Base-by-base conservation (phyloP, 2,113 vertebrate genomes). In the Gorsachius goisagi region DNA sequence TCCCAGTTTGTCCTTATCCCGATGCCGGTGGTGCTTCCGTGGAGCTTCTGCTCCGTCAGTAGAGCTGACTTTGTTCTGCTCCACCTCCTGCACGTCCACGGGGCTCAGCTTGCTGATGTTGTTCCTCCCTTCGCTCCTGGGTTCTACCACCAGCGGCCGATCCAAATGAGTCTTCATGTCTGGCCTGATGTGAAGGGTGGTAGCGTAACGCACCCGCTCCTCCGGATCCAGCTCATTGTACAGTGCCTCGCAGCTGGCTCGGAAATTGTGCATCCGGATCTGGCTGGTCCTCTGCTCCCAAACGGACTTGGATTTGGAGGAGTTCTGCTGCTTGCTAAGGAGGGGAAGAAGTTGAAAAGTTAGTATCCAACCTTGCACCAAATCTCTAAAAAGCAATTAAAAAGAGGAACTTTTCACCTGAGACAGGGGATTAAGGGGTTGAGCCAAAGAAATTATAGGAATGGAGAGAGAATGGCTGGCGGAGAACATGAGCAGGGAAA, bases 271-370 rank as follows among this genome's bases (percentile, higher is more conserved):
- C 91, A 98, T 98, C 50, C 99, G 98, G 81, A 99, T 98, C 98
- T 99, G 98, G 64, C 98, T 98, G 93, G 99, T 98, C 85, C 98
- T 98, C 97, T 99, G 99, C 96, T 99, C 99, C 99, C 99, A 99
- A 32, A 99, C 98, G 0, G 99, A 99, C 97, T 99, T 99, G 8
- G 98, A 97, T 97, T 99, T 99, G 96, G 98, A 90, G 7, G 99
- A 98, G 85, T 98, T 99, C 95, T 99, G 99, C 98, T 99, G 99
- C 97, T 99, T 99, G 97, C 99, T 99, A 89, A 91, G 96, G 94
- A 93, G 86, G 71, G 95, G 95, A 95, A 87, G 83, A 96, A 88
- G 9, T 86, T 3, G 37, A 77, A 19, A 91, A 62, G 77, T 97
- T 72, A 97, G 50, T 13, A 17, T 9, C 49, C 1, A 4, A 23